Evolutionary conservation across 2,797 vertebrate genomes (phyloP), one percentile per base, ranked within the genome.

Genomic region (Pangasius sanitwongsei): DNA sequence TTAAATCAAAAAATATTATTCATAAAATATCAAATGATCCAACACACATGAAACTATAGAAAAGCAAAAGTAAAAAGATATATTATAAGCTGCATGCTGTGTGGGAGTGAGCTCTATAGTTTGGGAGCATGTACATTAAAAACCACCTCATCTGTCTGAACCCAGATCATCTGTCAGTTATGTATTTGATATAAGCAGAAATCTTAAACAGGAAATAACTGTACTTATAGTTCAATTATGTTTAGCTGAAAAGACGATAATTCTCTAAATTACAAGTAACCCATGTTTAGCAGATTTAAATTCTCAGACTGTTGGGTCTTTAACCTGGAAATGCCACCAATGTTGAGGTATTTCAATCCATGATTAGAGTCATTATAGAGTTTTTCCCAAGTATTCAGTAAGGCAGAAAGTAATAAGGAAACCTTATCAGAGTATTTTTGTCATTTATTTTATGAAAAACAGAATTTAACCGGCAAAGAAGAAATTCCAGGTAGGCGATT

Each of bases 401-500:
- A 69, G 34, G 11, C 82, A 87, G 31, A 67, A 83, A 61, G 20
- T 12, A 16, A 81, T 57, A 25, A 82, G 31, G n/a, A 67, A 81
- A 61, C 78, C 67, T 59, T 23, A 41, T 65, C 89, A 65, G 67
- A 59, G 25, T 86, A 94, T 95, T 93, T 86, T 92, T 15, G 11
- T 91, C 88, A 93, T 95, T 96, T 96, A 96, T 97, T 94, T 92
- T 96, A 96, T 93, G 94, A 95, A 96, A 93, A 97, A 96, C 94
- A 93, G 6, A 95, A 96, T 78, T 53, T 85, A 88, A 94, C 90
- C 90, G 92, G 93, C 94, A 94, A 61, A 93, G 89, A 94, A 88
- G 94, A 94, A 93, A 94, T 95, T 92, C 83, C 85, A 94, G 92
- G 93, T 96, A 92, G 95, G 94, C 95, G 94, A 94, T 93, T 94